Conservation (phyloP, 2,888 invertebrate genomes). For the Drosophila nigricruria region DNA sequence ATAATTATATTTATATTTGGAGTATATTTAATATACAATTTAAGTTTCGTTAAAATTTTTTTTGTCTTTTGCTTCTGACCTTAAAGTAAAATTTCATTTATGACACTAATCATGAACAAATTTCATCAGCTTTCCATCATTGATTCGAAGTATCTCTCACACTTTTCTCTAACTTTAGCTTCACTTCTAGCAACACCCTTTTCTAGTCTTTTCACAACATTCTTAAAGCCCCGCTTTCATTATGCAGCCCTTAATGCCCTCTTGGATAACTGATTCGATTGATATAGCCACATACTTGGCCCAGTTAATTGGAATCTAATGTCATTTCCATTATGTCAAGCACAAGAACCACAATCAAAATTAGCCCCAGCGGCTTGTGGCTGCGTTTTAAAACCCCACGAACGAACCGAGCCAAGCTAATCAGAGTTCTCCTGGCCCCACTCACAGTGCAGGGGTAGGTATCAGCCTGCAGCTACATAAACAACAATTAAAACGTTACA, state of each 20-base stretch:
- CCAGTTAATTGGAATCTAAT: slow-evolving; percentile 67
- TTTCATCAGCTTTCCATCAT: no score
- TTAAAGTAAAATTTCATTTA: no score
- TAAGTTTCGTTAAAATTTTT: no score
- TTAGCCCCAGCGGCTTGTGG: slow-evolving; percentile 56
- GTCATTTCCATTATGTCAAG: slow-evolving; percentile 45
- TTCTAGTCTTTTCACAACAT: background rate
- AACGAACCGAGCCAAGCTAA: slow-evolving; percentile 30
- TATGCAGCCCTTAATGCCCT: background rate
- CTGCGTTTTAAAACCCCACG: slow-evolving; percentile 25
- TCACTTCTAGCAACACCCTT: background rate
- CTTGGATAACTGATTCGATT: slow-evolving; percentile 4
- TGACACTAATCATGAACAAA: no score
- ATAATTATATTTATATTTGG: no score
- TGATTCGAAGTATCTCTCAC: no score
- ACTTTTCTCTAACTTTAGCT: background rate
- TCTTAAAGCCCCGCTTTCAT: background rate
- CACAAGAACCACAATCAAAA: slow-evolving; percentile 60
- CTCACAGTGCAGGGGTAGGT: background rate
- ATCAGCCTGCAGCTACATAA: slow-evolving; percentile 60
- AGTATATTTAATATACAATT: no score
- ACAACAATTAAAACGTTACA: slow-evolving; percentile 80
- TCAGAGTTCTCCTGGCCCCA: slow-evolving; percentile 27
- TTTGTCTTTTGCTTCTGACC: no score
- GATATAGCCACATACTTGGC: slow-evolving; percentile 35